Percentiles rank a stretch among this genome's conserved stretches.
phyloP scores from a whole-genome alignment of 2,113 vertebrate genomes.

The Leucopternis melanops region DNA sequence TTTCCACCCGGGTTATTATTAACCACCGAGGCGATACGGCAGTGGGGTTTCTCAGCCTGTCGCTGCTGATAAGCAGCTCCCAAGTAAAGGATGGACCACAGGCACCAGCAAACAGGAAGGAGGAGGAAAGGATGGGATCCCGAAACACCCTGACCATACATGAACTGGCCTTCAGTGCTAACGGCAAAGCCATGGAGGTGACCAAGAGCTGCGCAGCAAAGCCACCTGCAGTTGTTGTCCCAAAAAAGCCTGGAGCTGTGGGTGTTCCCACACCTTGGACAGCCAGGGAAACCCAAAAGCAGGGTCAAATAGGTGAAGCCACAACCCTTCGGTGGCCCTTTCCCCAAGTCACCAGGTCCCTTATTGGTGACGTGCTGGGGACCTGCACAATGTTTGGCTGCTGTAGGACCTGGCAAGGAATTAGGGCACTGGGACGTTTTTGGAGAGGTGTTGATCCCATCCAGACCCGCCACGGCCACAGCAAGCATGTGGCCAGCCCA shows the following conservation, averaged over 20 bases:
- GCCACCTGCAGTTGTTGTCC: neutral
- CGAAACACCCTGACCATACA: neutral
- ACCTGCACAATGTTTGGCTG: neutral
- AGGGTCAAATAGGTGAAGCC: neutral
- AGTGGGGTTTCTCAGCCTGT: neutral
- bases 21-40: fast-evolving
- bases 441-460: neutral
- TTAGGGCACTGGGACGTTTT: neutral
- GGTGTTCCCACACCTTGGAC: neutral
- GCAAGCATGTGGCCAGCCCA: fast-evolving
- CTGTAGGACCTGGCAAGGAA: neutral
- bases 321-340: neutral
- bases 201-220: neutral
- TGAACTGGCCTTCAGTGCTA: neutral
- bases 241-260: neutral
- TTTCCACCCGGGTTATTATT: neutral
- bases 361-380: fast-evolving
- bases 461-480: neutral
- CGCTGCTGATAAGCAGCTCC: neutral
- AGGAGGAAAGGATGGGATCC: neutral
- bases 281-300: neutral
- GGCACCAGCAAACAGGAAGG: neutral
- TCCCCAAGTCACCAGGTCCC: neutral
- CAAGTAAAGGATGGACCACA: neutral
- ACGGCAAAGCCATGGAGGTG: neutral